Conservation (phyloP, 2,797 vertebrate species). For the Amazona finschi region DNA sequence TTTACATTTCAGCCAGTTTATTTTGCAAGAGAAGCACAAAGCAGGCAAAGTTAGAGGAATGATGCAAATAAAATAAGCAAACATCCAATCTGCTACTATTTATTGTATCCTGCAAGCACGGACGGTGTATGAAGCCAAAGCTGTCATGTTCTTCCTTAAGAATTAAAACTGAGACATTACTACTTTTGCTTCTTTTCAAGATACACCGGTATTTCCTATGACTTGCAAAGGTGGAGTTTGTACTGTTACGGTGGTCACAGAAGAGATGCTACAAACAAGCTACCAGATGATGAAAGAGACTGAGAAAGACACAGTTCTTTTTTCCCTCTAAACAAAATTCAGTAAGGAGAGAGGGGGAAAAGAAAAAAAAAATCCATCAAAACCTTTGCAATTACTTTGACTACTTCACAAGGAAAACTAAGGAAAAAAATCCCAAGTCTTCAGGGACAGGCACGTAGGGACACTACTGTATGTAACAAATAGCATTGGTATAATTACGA, state of each 20-base stretch:
- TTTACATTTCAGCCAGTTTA: background rate
- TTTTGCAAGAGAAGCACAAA: background rate
- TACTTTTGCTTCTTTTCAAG: background rate
- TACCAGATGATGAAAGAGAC: background rate
- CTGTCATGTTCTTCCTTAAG: background rate
- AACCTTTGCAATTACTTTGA: background rate
- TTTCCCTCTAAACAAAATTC: background rate
- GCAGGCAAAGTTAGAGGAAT: background rate
- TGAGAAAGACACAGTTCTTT: background rate
- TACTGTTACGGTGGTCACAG: background rate
- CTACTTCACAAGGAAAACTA: background rate
- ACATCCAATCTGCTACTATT: background rate
- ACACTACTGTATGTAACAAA: background rate
- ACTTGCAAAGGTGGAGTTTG: background rate
- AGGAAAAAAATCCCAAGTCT: background rate
- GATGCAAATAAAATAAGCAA: background rate
- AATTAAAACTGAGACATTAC: background rate
- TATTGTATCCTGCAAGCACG: background rate
- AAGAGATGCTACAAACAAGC: background rate
- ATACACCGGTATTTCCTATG: background rate
- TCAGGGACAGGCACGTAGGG: background rate
- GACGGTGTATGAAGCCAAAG: background rate
- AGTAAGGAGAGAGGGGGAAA: background rate
- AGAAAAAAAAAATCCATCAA: background rate
- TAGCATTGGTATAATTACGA: background rate